Percentiles rank a stretch among this genome's conserved stretches.
Conservation (phyloP, 2,797 vertebrate species). For the Coreius guichenoti region DNA sequence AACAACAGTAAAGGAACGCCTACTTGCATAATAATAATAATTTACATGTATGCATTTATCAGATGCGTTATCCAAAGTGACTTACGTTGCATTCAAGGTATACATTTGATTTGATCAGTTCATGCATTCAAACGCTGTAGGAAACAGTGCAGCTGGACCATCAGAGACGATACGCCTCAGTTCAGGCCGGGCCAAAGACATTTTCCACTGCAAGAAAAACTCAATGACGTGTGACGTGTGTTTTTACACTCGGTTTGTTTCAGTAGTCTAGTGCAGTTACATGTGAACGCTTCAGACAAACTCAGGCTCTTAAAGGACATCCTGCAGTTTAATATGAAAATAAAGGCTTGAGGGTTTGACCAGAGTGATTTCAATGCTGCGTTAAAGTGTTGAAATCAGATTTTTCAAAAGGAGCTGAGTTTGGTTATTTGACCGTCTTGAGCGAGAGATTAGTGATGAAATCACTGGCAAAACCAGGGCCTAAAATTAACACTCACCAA, state of each 20-base stretch:
- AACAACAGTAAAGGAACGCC: not conserved
- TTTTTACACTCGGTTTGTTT: slow-evolving; percentile 1
- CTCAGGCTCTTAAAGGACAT: not conserved
- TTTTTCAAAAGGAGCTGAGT: not conserved
- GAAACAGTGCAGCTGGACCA: not conserved
- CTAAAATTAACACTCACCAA: too few relatives aligned
- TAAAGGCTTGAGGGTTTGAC: not conserved
- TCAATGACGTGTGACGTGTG: slow-evolving; percentile 16
- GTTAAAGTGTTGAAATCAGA: not conserved
- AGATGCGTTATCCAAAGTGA: not conserved
- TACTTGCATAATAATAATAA: too few relatives aligned
- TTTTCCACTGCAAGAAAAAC: not conserved
- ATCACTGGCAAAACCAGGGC: too few relatives aligned
- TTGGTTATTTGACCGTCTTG: not conserved
- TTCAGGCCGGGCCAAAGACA: not conserved
- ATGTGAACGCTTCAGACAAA: not conserved
- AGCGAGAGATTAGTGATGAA: not conserved
- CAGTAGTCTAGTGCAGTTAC: not conserved
- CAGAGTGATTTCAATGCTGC: not conserved
- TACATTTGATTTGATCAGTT: not conserved
- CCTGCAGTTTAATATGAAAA: slow-evolving; percentile 1
- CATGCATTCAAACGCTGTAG: not conserved
- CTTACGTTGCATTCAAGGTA: not conserved
- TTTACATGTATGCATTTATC: not conserved
- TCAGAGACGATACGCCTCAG: not conserved